phyloP scores from a whole-genome alignment of 2,113 vertebrate species.

The Struthidea cinerea region DNA sequence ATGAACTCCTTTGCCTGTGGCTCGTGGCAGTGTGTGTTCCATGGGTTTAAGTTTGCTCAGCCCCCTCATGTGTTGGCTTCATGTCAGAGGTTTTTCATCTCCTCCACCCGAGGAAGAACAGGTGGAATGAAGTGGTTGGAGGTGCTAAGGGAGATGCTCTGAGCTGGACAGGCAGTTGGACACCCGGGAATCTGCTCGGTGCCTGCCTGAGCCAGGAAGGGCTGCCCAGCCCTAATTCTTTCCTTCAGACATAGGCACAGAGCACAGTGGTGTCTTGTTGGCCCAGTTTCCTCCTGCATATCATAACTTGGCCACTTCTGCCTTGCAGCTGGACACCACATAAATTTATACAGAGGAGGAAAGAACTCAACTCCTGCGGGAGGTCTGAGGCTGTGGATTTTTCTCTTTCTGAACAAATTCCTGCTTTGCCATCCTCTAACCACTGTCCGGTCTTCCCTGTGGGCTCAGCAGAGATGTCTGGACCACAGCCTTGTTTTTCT shows the following conservation, averaged over 20 bases:
- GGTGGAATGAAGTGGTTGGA: background rate
- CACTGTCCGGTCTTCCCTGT: background rate
- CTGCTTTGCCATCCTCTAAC: background rate
- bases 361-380: background rate
- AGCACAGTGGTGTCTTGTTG: background rate
- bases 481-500: background rate
- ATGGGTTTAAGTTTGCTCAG: background rate
- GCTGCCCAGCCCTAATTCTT: background rate
- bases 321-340: background rate
- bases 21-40: accelerated
- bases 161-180: background rate
- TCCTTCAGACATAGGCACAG: background rate
- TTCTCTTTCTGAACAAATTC: background rate
- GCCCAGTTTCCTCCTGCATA: background rate
- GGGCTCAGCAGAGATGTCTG: background rate
- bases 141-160: background rate
- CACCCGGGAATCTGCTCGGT: background rate
- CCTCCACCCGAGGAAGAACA: background rate
- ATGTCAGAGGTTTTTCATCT: accelerated
- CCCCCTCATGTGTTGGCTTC: accelerated
- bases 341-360: background rate
- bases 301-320: background rate
- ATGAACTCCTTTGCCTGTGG: background rate
- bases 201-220: background rate
- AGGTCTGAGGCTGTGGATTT: background rate